phyloP scores from a whole-genome alignment of 2,797 vertebrate species.

The Lepilemur ruficaudatus region DNA sequence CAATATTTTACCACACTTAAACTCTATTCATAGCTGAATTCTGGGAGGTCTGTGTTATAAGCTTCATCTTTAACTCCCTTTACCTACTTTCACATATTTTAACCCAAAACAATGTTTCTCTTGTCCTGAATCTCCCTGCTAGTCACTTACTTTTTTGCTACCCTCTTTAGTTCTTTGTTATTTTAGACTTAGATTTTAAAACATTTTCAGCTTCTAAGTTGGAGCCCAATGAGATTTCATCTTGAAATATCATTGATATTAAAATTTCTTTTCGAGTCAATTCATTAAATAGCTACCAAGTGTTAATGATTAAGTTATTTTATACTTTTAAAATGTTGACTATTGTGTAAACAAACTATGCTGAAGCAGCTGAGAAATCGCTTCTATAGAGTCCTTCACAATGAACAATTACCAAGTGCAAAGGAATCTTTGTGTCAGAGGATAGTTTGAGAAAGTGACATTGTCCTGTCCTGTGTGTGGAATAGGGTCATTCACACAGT shows the following conservation, averaged over 20 bases:
- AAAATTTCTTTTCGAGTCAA: neutral
- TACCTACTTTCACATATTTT: neutral
- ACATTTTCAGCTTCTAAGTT: neutral
- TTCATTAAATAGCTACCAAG: neutral
- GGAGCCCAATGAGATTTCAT: neutral
- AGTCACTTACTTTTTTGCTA: neutral
- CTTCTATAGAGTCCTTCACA: neutral
- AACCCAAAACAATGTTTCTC: neutral
- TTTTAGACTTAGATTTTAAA: neutral
- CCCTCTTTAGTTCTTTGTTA: neutral
- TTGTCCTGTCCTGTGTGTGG: neutral
- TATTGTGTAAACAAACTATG: neutral
- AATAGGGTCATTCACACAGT: neutral
- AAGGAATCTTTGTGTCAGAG: neutral
- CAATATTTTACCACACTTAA: neutral
- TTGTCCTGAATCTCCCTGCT: neutral
- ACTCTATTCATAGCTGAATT: neutral
- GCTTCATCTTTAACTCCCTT: neutral
- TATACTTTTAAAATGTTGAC: neutral
- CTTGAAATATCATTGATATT: neutral
- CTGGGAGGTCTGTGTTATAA: neutral
- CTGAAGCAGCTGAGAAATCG: neutral
- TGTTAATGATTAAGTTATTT: conserved; percentile 25
- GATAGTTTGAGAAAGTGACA: neutral
- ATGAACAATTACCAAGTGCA: neutral